Conservation (phyloP, 2,113 vertebrate species). For the Apodemus speciosus region DNA sequence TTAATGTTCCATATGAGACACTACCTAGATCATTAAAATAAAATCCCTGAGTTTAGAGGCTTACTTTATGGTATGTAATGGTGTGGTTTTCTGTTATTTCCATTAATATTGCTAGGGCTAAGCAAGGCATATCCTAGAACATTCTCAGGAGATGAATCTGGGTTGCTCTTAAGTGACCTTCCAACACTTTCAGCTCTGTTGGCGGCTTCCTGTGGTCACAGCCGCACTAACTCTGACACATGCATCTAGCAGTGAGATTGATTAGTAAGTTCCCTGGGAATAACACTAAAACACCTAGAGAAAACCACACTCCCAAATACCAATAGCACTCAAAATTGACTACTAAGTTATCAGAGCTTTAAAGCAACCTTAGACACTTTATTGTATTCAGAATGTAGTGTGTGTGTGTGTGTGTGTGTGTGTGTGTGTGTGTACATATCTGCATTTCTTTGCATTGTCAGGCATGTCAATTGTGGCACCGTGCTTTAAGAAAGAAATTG, state of each 20-base stretch:
- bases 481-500: not conserved
- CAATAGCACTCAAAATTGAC: not conserved
- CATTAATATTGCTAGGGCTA: constrained; percentile 27
- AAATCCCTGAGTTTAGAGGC: not conserved
- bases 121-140: not conserved
- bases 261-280: constrained; percentile 42
- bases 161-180: constrained; percentile 45
- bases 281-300: not conserved
- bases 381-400: not conserved
- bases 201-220: not conserved
- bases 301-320: not conserved
- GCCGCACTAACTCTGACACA: constrained; percentile 18
- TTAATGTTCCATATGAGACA: not conserved
- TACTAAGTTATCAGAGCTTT: not conserved
- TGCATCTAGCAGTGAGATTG: not conserved
- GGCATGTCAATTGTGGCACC: not conserved
- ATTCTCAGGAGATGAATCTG: constrained; percentile 49
- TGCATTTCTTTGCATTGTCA: not conserved
- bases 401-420: no score
- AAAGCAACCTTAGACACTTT: not conserved
- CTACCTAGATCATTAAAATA: not conserved
- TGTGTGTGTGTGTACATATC: no score
- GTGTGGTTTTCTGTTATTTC: constrained; percentile 59
- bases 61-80: not conserved
- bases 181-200: constrained; percentile 20